These are phyloP conservation scores for Ceryle rudis DNA, from an alignment of 2,797 vertebrate species.

Conservation along the genomic window DNA sequence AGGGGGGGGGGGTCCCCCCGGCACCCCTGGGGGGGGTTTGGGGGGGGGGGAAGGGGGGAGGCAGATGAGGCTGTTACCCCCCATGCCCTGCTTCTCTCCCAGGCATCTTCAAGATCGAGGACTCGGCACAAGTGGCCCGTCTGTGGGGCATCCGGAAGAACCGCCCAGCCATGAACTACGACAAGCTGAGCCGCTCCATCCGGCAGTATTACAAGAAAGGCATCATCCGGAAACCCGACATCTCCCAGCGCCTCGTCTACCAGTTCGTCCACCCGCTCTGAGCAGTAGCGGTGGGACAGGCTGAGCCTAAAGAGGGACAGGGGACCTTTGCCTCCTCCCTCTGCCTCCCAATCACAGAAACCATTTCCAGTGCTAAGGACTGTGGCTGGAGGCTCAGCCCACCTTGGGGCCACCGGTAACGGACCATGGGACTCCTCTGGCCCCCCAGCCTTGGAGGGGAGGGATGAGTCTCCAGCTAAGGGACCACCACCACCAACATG, in stretches of 20 bases:
- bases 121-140: slow-evolving; percentile 96
- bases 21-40: neutral
- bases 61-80: neutral
- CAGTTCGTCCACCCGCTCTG: slow-evolving; percentile 97
- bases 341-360: neutral
- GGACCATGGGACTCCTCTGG: neutral
- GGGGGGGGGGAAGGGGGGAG: no score
- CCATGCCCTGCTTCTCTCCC: rapidly evolving
- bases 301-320: neutral
- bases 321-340: neutral
- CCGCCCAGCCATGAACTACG: slow-evolving; percentile 98
- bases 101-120: slow-evolving; percentile 99
- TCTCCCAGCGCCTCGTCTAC: slow-evolving; percentile 98
- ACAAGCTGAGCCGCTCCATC: slow-evolving; percentile 99
- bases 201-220: slow-evolving; percentile 99
- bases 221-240: slow-evolving; percentile 96
- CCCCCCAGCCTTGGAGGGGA: neutral
- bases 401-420: neutral
- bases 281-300: slow-evolving; percentile 7
- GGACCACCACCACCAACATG: neutral
- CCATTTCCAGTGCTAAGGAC: neutral
- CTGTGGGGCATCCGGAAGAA: slow-evolving; percentile 98
- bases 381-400: neutral
- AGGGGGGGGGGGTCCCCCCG: no score
- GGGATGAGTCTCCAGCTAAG: neutral